phyloP scores from a whole-genome alignment of 2,113 vertebrate species.

The Mugil cephalus region DNA sequence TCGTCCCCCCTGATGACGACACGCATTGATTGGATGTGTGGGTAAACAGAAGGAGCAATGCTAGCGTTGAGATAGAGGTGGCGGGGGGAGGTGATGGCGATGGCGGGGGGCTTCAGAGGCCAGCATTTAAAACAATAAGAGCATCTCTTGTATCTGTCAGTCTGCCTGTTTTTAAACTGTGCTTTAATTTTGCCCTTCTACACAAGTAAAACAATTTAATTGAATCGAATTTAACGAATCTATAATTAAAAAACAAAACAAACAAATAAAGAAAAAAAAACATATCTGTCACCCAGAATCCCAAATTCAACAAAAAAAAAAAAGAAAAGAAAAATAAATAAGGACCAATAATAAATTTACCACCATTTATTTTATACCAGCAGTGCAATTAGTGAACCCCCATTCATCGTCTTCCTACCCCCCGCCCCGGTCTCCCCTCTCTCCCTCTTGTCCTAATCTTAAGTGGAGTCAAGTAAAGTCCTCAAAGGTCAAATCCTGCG shows the following conservation, averaged over 20 bases:
- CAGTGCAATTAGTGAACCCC: too few species aligned
- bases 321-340: not conserved
- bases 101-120: conserved; percentile 39
- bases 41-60: conserved; percentile 93
- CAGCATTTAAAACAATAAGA: conserved; percentile 14
- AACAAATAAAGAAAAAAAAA: not conserved
- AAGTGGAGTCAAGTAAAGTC: conserved; percentile 81
- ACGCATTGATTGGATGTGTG: conserved; percentile 90
- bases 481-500: conserved; percentile 75
- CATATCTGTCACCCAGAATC: too few species aligned
- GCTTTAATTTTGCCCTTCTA: not conserved
- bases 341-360: not conserved
- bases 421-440: not conserved
- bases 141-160: conserved; percentile 10
- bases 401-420: not conserved
- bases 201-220: too few species aligned
- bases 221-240: too few species aligned
- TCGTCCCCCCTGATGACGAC: conserved; percentile 95
- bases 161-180: not conserved
- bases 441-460: conserved; percentile 32
- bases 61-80: conserved; percentile 84
- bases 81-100: conserved; percentile 81
- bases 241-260: too few species aligned
- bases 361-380: not conserved
- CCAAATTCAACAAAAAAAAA: not conserved